phyloP scores from a whole-genome alignment of 1,140 invertebrate genomes.

The Drosophila rufa region DNA sequence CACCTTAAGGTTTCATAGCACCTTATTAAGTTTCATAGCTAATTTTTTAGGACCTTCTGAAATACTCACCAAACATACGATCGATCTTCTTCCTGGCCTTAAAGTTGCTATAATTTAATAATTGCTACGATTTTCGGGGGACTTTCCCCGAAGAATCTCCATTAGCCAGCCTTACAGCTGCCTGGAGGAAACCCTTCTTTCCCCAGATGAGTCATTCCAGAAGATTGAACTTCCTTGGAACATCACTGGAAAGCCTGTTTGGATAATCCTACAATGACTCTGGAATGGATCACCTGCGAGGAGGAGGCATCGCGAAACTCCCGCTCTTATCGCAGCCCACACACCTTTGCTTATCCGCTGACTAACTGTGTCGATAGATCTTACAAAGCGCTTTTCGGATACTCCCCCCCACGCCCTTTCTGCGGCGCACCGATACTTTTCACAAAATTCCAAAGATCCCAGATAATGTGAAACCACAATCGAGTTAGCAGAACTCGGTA shows the following conservation, averaged over 20 bases:
- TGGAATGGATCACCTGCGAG: conserved; percentile 10
- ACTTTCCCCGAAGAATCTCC: background rate
- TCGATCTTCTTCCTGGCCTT: background rate
- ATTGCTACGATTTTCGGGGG: background rate
- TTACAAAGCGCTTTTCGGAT: conserved; percentile 25
- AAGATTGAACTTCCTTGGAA: background rate
- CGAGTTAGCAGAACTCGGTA: conserved; percentile 64
- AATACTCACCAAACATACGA: background rate
- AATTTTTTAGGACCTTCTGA: background rate
- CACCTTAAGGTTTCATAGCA: background rate
- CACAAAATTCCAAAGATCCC: conserved; percentile 61
- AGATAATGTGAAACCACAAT: conserved; percentile 68
- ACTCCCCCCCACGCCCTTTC: background rate
- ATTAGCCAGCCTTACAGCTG: background rate
- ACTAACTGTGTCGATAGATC: conserved; percentile 45
- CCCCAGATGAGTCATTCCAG: background rate
- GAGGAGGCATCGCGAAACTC: conserved; percentile 15
- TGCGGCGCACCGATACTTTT: conserved; percentile 34
- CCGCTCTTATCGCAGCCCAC: conserved; percentile 12
- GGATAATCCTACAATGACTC: conserved; percentile 2
- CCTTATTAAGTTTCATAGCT: background rate
- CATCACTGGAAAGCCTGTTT: background rate
- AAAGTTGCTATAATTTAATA: too few relatives aligned
- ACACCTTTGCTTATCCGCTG: conserved; percentile 51
- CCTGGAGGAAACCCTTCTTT: background rate